These are phyloP conservation scores for Pavo muticus DNA, from an alignment of 2,113 vertebrate genomes.

Conservation along the genomic window DNA sequence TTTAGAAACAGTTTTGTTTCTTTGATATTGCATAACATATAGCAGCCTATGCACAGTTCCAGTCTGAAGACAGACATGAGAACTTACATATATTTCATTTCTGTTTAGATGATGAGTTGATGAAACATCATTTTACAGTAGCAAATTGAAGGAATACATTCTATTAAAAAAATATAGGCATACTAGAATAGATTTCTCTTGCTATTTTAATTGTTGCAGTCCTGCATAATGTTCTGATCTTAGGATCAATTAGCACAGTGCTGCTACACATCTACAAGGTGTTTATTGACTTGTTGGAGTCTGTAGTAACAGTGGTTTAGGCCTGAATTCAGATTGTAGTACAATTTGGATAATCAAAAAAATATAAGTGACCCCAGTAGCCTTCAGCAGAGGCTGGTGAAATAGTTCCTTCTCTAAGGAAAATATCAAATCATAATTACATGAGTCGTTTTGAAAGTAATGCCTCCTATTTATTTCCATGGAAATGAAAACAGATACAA, in stretches of 20 bases:
- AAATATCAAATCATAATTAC: background rate
- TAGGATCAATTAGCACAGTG: background rate
- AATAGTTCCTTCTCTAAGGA: background rate
- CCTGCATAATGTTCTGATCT: background rate
- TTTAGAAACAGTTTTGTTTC: background rate
- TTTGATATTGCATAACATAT: background rate
- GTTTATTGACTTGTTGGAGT: background rate
- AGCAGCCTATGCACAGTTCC: background rate
- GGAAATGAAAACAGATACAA: too few species aligned
- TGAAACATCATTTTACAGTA: background rate
- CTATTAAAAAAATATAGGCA: background rate
- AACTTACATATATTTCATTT: background rate
- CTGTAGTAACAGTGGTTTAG: background rate
- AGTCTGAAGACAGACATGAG: background rate
- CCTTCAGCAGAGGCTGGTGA: background rate
- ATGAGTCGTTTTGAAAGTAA: too few species aligned
- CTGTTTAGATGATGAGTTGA: background rate
- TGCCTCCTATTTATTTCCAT: too few species aligned
- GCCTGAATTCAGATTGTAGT: background rate
- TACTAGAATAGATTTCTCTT: background rate
- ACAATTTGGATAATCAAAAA: background rate
- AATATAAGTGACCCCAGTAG: background rate
- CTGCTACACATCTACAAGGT: background rate
- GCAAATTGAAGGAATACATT: background rate
- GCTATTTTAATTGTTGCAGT: background rate